These are phyloP conservation scores for Bombus consobrinus DNA, from an alignment of 1,140 invertebrate species.

Conservation along the genomic window DNA sequence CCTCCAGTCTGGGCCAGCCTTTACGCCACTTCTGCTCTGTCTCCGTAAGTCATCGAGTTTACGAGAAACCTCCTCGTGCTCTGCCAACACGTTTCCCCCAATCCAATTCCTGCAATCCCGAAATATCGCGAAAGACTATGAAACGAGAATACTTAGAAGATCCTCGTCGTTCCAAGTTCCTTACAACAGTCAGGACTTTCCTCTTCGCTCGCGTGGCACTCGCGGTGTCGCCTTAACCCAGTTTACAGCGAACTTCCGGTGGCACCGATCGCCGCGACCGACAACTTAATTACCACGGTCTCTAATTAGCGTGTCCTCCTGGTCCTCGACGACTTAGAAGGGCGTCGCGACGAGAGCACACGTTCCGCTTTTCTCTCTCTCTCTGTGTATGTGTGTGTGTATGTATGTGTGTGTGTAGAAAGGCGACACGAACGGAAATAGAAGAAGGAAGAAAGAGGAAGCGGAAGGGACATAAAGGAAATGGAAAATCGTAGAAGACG, in stretches of 20 bases:
- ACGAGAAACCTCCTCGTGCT: neutral
- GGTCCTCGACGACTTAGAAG: neutral
- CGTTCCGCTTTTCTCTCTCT: neutral
- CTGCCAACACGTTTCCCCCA: neutral
- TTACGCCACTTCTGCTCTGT: neutral
- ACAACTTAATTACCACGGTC: slow-evolving; percentile 32
- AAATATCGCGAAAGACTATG: neutral
- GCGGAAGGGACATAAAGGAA: neutral
- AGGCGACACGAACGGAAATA: neutral
- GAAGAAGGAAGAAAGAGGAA: neutral
- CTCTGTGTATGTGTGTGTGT: accelerated
- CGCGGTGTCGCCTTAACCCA: slow-evolving; percentile 28
- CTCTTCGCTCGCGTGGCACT: slow-evolving; percentile 5
- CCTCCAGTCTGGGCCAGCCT: neutral
- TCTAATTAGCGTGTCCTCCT: slow-evolving; percentile 37
- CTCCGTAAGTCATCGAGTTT: neutral
- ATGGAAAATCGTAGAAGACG: slow-evolving; percentile 15
- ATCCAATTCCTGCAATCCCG: neutral
- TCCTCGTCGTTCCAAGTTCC: neutral
- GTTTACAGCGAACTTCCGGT: slow-evolving; percentile 32
- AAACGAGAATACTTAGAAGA: neutral
- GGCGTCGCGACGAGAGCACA: slow-evolving; percentile 34
- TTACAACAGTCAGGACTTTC: neutral
- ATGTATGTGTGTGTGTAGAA: too few species aligned
- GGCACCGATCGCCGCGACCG: slow-evolving; percentile 25